Percentiles rank a stretch among this genome's conserved stretches.
Evolutionary conservation across 2,888 invertebrate genomes (phyloP).

Genomic region (Tricholauxania praeusta): DNA sequence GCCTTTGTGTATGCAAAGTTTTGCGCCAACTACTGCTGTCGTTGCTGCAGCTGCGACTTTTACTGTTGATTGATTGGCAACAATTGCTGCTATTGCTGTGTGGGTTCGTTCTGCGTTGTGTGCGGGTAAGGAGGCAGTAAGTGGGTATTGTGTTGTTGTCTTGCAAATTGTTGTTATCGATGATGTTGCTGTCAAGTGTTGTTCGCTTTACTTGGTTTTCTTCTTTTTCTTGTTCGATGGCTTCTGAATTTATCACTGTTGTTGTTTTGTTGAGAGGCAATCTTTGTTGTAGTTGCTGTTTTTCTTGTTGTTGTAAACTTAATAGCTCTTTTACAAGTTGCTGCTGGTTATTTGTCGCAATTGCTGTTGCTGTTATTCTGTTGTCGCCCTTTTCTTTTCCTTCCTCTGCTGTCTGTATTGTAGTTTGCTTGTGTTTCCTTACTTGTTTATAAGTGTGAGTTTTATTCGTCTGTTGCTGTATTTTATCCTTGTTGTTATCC

Average conservation of each 20-base stretch:
- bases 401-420: not conserved
- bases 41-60: constrained; percentile 47
- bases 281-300: constrained; percentile 25
- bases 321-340: constrained; percentile 16
- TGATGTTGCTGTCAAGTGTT: not conserved
- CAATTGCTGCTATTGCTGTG: not conserved
- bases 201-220: constrained; percentile 45
- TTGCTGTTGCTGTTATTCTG: constrained; percentile 29
- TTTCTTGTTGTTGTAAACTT: constrained; percentile 23
- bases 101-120: constrained; percentile 10
- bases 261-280: not conserved
- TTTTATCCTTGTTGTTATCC: constrained; percentile 53
- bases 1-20: constrained; percentile 19
- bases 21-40: constrained; percentile 38
- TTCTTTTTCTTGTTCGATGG: constrained; percentile 30
- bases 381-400: not conserved
- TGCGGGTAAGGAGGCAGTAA: constrained; percentile 38
- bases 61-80: constrained; percentile 18
- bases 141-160: constrained; percentile 18
- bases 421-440: not conserved
- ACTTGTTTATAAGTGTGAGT: constrained; percentile 38
- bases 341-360: constrained; percentile 13
- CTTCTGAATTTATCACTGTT: constrained; percentile 45
- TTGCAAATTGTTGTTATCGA: not conserved
- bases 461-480: constrained; percentile 53